Base-by-base conservation (phyloP, 2,888 invertebrate genomes). In the Xanthorhoe designata region DNA sequence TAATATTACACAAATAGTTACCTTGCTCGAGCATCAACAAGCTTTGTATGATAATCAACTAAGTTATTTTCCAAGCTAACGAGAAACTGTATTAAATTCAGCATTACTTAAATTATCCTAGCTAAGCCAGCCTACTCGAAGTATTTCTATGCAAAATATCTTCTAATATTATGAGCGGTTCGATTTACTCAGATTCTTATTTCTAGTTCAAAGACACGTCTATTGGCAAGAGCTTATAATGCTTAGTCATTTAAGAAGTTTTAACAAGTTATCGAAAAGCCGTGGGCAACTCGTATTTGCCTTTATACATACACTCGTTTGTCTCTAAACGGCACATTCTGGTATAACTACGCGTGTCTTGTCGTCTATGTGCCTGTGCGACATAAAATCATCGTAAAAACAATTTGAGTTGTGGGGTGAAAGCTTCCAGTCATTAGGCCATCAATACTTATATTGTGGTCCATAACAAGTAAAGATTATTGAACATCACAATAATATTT, bases 211-310 rank as follows among this genome's bases (percentile, higher is more conserved):
- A 47, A 47, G 47, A 47, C 15, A 47, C 15, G 15, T 47, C 17
- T 7, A 47, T 47, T 17, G 10, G 15, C 47, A 17, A 47, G 15
- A 47, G 47, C 47, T 47, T 47, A 15, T 47, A 17, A 47, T 47
- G 47, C 15, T 47, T 4, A 15, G 17, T 47, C 13, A 47, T 47
- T 47, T 47, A 47, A 47, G 47, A 15, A 47, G 15, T 47, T 47
- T 47, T 47, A 47, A 47, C 47, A 47, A 47, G 47, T 47, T 47
- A 47, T 47, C 47, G 47, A 47, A 47, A 47, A 47, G 47, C 47
- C 17, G 47, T 15, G 17, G 47, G 47, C 47, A 47, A 47, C 47
- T 47, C 6, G 47, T 47, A 42, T 47, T 17, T 17, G 47, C 47
- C 47, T 47, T 47, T 17, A 7, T 8, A 47, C 47, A 47, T 47